Evolutionary conservation across 2,113 vertebrate genomes (phyloP), one percentile per base, ranked within the genome.

Genomic region (Arothron firmamentum): DNA sequence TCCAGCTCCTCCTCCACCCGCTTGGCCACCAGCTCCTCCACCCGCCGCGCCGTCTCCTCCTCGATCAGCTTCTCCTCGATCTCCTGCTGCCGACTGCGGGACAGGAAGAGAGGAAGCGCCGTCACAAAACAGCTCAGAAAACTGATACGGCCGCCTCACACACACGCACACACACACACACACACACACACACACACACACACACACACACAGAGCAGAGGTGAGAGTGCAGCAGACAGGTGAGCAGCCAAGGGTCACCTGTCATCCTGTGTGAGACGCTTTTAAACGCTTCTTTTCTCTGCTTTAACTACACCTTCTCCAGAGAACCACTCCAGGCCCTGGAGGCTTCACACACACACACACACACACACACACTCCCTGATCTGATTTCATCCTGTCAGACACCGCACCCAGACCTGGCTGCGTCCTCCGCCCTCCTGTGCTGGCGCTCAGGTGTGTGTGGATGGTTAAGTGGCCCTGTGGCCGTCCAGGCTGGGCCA

Each of bases 1-100:
- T 99, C 97, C 69, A 99, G 54, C 83, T 99, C 97, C 90, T 99
- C 95, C 86, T 99, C 96, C 23, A 99, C 97, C 0, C 97, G 92
- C 72, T 97, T 96, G 55, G 96, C 97, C 80, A 99, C 97, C 52
- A 99, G 88, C 75, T 99, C 97, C 90, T 99, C 97, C 51, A 99
- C 97, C 38, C 97, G 94, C 82, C 97, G 91, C 4, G 97, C 97
- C 15, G 97, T 99, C 90, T 98, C 96, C 92, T 99, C 97, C 81
- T 98, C 97, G 53, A 99, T 98, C 77, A 99, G 93, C 78, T 98
- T 98, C 88, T 99, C 97, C 91, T 99, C 97, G 49, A 99, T 98
- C 92, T 99, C 97, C 91, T 94, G 95, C 77, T 99, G 97, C 41
- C 94, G 92, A 57, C 94, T 95, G 73, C 13, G 62, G 19, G 52